Base-by-base conservation (phyloP, 1,140 invertebrate species). In the Ganaspis sp. region DNA sequence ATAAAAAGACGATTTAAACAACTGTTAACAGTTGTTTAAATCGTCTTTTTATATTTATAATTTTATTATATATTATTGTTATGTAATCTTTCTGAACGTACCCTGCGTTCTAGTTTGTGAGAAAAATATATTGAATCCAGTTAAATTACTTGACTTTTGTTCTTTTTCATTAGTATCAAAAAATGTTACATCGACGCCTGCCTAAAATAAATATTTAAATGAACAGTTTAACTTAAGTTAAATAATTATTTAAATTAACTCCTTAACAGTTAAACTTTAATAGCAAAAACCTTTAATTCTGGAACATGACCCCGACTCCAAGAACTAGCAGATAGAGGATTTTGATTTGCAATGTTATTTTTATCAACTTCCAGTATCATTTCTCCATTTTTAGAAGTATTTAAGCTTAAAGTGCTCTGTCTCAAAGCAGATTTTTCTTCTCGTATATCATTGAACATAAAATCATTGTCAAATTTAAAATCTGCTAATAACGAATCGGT, bases 221-320 rank as follows among this genome's bases (percentile, higher is more conserved):
- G 19, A 74, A 12, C 21, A 42, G 15, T 69, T 26, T 38, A 74
- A n/a, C n/a, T n/a, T n/a, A n/a, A n/a, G n/a, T n/a, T n/a, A n/a
- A n/a, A n/a, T n/a, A n/a, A n/a, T n/a, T n/a, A n/a, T n/a, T 58
- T 21, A 8, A 9, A 23, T 42, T 4, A 74, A 34, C 29, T 6
- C 6, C 29, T 34, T 34, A 3, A 34, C 6, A 34, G 29, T 34
- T 34, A 34, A 34, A 34, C 29, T 34, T 34, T 34, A 34, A n/a
- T 12, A 45, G n/a, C 1, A 12, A 58, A 76, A 75, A 87, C 86
- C 78, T 86, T 79, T 12, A 89, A 76, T 69, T 42, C 82, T 42
- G 73, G 26, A 5, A 91, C 45, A 15, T 89, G 85, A 54, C 90
- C 91, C 77, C 86, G 88, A 76, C 90, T 92, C 91, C 91, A 91